Evolutionary conservation across 2,888 invertebrate species (phyloP).

Genomic region (Nymphalis polychloros): DNA sequence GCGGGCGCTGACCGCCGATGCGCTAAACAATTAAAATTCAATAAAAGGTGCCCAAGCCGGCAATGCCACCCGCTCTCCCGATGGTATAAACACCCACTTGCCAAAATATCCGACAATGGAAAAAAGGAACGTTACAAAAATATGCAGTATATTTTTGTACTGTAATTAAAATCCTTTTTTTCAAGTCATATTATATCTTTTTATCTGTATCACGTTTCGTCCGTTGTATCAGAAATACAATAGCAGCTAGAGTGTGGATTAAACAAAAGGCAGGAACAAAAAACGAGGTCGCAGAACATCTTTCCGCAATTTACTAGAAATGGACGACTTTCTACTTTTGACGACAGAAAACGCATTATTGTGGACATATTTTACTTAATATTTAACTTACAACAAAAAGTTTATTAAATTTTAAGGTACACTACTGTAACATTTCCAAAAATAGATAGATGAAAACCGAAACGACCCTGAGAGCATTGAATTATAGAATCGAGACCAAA

Average conservation of each 20-base stretch:
- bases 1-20: constrained; percentile 84
- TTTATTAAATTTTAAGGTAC: background rate
- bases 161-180: background rate
- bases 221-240: constrained; percentile 27
- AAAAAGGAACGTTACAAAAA: too few species aligned
- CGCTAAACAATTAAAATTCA: constrained; percentile 53
- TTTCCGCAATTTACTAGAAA: constrained; percentile 26
- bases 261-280: constrained; percentile 34
- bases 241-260: constrained; percentile 20
- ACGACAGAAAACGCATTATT: background rate
- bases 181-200: background rate
- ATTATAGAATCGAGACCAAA: constrained; percentile 39
- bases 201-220: constrained; percentile 19
- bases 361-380: background rate
- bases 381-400: background rate
- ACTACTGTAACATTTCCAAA: background rate
- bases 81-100: constrained; percentile 31
- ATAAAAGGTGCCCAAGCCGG: constrained; percentile 46
- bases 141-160: too few species aligned
- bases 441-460: background rate
- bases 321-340: constrained; percentile 16
- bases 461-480: constrained; percentile 17
- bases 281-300: constrained; percentile 33
- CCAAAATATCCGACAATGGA: constrained; percentile 5
- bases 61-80: constrained; percentile 17